These are phyloP conservation scores for Druceiella hillmani DNA, from an alignment of 2,888 invertebrate genomes.

Conservation along the genomic window DNA sequence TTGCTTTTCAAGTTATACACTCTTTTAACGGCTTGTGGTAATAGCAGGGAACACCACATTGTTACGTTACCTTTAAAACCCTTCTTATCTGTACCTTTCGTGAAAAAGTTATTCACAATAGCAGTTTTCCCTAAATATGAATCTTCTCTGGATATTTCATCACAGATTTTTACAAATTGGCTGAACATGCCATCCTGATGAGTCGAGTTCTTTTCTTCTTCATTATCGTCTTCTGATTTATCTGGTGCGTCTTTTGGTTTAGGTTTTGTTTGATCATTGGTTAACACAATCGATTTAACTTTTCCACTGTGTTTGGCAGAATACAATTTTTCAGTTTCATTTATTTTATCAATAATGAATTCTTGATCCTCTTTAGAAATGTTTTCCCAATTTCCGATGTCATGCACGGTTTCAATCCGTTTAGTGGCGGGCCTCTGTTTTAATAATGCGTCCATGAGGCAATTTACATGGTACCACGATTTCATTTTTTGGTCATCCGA, in stretches of 20 bases:
- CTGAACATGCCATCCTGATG: slow-evolving; percentile 67
- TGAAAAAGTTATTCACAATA: slow-evolving; percentile 61
- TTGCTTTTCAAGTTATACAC: slow-evolving; percentile 92
- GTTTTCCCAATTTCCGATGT: slow-evolving; percentile 71
- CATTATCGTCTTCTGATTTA: slow-evolving; percentile 17
- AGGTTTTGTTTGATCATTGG: slow-evolving; percentile 31
- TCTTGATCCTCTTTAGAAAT: slow-evolving; percentile 63
- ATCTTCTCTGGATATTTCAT: slow-evolving; percentile 67
- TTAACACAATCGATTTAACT: slow-evolving; percentile 38
- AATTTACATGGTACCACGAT: slow-evolving; percentile 75
- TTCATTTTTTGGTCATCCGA: slow-evolving; percentile 71
- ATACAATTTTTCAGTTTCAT: slow-evolving; percentile 54
- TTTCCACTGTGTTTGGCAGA: slow-evolving; percentile 47
- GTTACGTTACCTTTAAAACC: slow-evolving; percentile 72
- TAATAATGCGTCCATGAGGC: slow-evolving; percentile 72
- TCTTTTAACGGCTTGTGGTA: slow-evolving; percentile 78
- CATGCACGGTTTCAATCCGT: slow-evolving; percentile 71
- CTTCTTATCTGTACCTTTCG: slow-evolving; percentile 52
- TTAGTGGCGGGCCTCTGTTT: slow-evolving; percentile 78
- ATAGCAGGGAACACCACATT: slow-evolving; percentile 75
- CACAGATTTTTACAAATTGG: slow-evolving; percentile 72
- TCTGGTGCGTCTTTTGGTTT: slow-evolving; percentile 15
- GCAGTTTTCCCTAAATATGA: slow-evolving; percentile 81
- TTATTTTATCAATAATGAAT: slow-evolving; percentile 56
- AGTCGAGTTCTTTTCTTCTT: slow-evolving; percentile 20